Percentiles rank a stretch among this genome's conserved stretches.
phyloP scores from a whole-genome alignment of 2,797 vertebrate genomes.

The Sardinella longiceps region DNA sequence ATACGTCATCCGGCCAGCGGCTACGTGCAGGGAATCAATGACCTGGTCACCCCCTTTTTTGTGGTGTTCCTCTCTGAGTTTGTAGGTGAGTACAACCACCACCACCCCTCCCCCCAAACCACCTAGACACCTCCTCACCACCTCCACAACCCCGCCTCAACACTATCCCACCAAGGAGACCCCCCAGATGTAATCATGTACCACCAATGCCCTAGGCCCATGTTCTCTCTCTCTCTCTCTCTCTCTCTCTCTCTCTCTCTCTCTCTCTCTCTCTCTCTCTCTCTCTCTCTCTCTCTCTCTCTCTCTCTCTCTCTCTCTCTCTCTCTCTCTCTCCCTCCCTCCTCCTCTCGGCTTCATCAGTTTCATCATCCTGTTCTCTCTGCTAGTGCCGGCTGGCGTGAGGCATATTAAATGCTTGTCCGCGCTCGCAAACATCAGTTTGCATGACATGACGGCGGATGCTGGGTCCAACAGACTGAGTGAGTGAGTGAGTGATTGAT shows the following conservation, averaged over 20 bases:
- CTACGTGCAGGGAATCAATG: conserved; percentile 98
- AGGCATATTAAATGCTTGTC: conserved; percentile 16
- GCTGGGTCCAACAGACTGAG: neutral
- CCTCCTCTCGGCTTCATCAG: neutral
- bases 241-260: too few species aligned
- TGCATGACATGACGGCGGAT: neutral
- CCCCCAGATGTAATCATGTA: neutral
- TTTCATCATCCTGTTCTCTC: neutral
- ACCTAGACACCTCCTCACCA: neutral
- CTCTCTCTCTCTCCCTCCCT: too few species aligned
- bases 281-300: too few species aligned
- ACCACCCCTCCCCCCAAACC: neutral
- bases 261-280: neutral
- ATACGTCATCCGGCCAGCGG: conserved; percentile 98
- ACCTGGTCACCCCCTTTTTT: conserved; percentile 98
- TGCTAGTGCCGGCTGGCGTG: neutral
- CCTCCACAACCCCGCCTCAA: neutral
- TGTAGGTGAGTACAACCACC: conserved; percentile 84
- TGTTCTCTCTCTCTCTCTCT: neutral
- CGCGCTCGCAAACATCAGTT: conserved; percentile 3
- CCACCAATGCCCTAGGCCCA: neutral
- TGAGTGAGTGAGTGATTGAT: neutral
- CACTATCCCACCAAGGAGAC: neutral
- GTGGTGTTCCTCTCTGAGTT: conserved; percentile 98
- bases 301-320: neutral